phyloP scores from a whole-genome alignment of 2,113 vertebrate species.

The Silurus asotus region DNA sequence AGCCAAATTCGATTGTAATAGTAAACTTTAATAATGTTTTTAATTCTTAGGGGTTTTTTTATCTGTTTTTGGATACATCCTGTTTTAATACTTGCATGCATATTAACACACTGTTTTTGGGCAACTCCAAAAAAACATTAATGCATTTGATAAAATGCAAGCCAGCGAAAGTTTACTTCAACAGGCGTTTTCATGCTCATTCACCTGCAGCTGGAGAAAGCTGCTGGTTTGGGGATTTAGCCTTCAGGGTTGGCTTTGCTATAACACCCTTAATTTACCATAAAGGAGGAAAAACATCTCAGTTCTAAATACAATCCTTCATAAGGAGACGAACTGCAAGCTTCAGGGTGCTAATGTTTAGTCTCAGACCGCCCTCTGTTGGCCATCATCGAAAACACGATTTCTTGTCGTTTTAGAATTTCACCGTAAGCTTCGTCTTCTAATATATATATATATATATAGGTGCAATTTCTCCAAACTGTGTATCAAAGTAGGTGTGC shows the following conservation, averaged over 20 bases:
- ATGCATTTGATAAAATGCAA: background rate
- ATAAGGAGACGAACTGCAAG: background rate
- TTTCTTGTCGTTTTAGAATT: background rate
- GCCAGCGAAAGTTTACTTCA: background rate
- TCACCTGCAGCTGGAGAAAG: slow-evolving; percentile 1
- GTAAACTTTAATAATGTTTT: background rate
- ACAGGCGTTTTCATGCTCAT: slow-evolving; percentile 5
- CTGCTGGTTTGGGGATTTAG: background rate
- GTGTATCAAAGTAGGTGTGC: background rate
- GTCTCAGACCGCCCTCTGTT: slow-evolving; percentile 42
- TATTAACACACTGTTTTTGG: background rate
- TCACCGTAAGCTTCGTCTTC: background rate
- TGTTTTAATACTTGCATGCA: background rate
- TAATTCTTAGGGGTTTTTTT: background rate
- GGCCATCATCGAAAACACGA: background rate
- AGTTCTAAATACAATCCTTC: background rate
- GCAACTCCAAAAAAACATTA: background rate
- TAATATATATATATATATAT: no score
- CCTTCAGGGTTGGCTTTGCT: background rate
- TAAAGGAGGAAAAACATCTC: background rate
- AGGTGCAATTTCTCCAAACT: background rate
- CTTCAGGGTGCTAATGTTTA: background rate
- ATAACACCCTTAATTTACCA: slow-evolving; percentile 12
- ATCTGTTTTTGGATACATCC: background rate
- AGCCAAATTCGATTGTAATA: background rate